Evolutionary conservation across 30 jellyfish, hydroid and myxozoan genomes (phyloP), one percentile per base, ranked within the genome.

Genomic region (Haliclystus octoradiatus): DNA sequence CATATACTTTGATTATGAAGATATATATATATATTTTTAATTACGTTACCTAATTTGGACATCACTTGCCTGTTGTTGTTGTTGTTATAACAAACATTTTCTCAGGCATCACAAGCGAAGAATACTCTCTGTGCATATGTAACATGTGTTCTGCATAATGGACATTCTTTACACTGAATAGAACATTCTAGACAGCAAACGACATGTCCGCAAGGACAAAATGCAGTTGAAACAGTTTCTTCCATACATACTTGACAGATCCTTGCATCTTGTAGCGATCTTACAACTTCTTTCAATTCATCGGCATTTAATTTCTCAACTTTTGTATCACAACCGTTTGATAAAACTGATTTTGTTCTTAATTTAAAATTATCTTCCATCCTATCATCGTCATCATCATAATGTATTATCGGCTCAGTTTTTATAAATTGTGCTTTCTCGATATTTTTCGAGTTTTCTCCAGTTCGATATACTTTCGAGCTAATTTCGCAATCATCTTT

Each of bases 191-290:
- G 86, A 53, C 99, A 92, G 34, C 96, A 92, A 1, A 92, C 94
- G 28, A 84, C 94, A 66, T 92, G 99, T 0, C 99, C 99, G 63
- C 99, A 92, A 0, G 99, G 99, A 73, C 99, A 92, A 65, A 92
- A 92, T 13, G 99, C 96, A 2, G 96, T 83, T 26, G 95, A 73
- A 2, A 92, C 96, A 30, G 74, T 91, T 1, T 68, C 64, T 74
- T 92, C 99, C 96, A 92, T 83, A 71, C 99, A 92, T 14, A 89
- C 98, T 61, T 89, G 98, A 68, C 98, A 89, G 27, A 84, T 73
- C 57, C 92, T 80, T 15, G 93, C 75, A 25, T 89, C 98, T 33
- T 76, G 89, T 57, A 89, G 67, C 26, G 81, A 77, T 49, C 84
- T 52, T 3, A 89, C 98, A 40, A 77, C 81, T 31, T 89, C 98